Evolutionary conservation across 2,888 invertebrate species (phyloP), one percentile per base, ranked within the genome.

Genomic region (Drosophila algonquin): DNA sequence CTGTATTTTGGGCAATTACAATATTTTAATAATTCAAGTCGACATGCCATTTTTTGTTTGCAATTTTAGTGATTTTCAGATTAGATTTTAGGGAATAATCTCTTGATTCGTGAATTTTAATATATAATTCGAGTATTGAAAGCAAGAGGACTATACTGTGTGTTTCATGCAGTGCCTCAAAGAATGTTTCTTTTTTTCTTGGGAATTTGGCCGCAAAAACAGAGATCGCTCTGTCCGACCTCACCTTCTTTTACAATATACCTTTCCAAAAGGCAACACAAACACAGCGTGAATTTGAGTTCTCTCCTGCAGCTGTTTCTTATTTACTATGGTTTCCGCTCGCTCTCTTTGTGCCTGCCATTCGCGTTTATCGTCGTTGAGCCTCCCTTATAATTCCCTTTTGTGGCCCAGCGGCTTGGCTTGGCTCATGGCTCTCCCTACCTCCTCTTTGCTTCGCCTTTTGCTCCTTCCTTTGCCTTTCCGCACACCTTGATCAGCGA

Each of bases 221-320:
- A 35, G 12, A n/a, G 40, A 14, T 6, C 1, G 40, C n/a, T n/a
- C 2, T 6, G 2, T 7, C 40, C 0, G n/a, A 40, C 40, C 40
- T 7, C 40, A 40, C 40, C 40, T n/a, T 40, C n/a, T 40, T 40
- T 40, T n/a, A 7, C 7, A n/a, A 7, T 40, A 40, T 40, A n/a
- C n/a, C n/a, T 7, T 40, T 2, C 1, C 45, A 51, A 40, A 50
- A 76, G 54, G 62, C 55, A 61, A 52, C 71, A 69, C 77, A 77
- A 73, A 53, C 73, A 67, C 63, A 75, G 73, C 63, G 18, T 27
- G 54, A 59, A 45, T n/a, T 35, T 46, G 32, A 47, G 46, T 16
- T 16, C n/a, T 48, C 58, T 68, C 77, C 74, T 80, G 88, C 88
- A 89, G 88, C 88, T 89, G 88, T 89, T 88, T 87, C 77, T 77